These are phyloP conservation scores for Heterodera filipjevi DNA, from an alignment of 2,888 invertebrate genomes.

Conservation along the genomic window DNA sequence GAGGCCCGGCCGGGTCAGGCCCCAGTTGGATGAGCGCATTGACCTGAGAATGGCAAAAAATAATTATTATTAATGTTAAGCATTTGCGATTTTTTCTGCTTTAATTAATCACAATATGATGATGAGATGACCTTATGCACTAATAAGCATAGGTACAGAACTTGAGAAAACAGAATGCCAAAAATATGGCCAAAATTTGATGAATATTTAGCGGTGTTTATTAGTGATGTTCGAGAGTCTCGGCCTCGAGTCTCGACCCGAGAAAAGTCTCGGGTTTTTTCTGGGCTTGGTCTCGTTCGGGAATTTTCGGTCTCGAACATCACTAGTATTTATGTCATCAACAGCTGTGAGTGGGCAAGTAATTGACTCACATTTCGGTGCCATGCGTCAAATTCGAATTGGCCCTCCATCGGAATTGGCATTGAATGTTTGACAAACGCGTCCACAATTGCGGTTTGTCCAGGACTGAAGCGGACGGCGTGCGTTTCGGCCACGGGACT, in stretches of 20 bases:
- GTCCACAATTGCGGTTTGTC: constrained; percentile 37
- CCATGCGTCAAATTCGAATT: constrained; percentile 30
- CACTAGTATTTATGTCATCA: not conserved
- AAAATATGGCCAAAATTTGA: too few relatives aligned
- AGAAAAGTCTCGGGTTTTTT: too few relatives aligned
- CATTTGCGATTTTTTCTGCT: not conserved
- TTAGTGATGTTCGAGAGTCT: too few relatives aligned
- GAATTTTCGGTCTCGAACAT: too few relatives aligned
- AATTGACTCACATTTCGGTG: constrained; percentile 33
- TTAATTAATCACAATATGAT: too few relatives aligned
- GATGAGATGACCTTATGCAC: too few relatives aligned
- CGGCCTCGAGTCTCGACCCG: too few relatives aligned
- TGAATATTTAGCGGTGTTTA: too few relatives aligned
- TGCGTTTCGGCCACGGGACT: constrained; percentile 36
- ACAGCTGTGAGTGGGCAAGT: not conserved
- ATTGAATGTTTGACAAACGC: constrained; percentile 44
- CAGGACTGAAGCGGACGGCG: constrained; percentile 36
- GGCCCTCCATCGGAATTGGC: constrained; percentile 38
- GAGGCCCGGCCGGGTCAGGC: constrained; percentile 31
- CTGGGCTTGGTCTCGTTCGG: too few relatives aligned
- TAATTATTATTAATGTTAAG: not conserved
- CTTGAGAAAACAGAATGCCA: too few relatives aligned
- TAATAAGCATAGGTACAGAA: too few relatives aligned
- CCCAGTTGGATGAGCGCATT: constrained; percentile 30
- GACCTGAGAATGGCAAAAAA: constrained; percentile 18